Conservation (phyloP, 2,888 invertebrate species). For the Chrysomela aeneicollis region DNA sequence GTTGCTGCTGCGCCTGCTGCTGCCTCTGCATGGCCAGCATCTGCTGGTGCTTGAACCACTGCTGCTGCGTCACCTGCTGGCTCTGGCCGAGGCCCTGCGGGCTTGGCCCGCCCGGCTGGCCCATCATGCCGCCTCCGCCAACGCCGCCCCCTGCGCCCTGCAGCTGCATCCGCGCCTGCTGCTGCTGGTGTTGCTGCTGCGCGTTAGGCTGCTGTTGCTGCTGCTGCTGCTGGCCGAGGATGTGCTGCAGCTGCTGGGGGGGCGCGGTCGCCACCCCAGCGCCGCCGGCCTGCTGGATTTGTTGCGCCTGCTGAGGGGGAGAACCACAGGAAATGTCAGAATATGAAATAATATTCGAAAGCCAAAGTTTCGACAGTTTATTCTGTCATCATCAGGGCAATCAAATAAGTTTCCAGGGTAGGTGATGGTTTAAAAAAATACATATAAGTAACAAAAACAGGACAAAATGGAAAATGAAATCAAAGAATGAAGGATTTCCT, state of each 20-base stretch:
- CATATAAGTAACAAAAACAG: too few relatives aligned
- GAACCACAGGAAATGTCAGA: constrained; percentile 10
- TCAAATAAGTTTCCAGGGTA: too few relatives aligned
- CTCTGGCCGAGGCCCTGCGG: constrained; percentile 50
- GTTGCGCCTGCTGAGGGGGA: constrained; percentile 50
- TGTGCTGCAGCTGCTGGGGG: constrained; percentile 67
- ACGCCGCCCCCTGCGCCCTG: constrained; percentile 61
- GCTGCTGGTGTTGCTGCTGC: constrained; percentile 55
- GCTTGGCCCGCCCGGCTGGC: constrained; percentile 44
- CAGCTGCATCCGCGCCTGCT: constrained; percentile 63
- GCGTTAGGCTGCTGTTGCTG: constrained; percentile 63
- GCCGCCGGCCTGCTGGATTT: constrained; percentile 52
- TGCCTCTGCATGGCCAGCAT: constrained; percentile 57
- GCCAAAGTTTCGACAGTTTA: too few relatives aligned
- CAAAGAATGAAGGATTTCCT: too few relatives aligned
- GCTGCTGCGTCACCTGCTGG: constrained; percentile 59
- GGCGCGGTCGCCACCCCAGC: constrained; percentile 57
- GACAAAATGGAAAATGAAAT: too few relatives aligned
- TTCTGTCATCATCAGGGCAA: too few relatives aligned
- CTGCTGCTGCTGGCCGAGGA: constrained; percentile 55
- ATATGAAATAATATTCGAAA: not conserved
- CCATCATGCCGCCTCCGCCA: constrained; percentile 57
- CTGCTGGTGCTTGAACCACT: constrained; percentile 63
- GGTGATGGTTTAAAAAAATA: too few relatives aligned
- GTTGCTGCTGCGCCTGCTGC: constrained; percentile 66